These are phyloP conservation scores for Brienomyrus longianalis DNA, from an alignment of 2,113 vertebrate genomes.

Conservation along the genomic window DNA sequence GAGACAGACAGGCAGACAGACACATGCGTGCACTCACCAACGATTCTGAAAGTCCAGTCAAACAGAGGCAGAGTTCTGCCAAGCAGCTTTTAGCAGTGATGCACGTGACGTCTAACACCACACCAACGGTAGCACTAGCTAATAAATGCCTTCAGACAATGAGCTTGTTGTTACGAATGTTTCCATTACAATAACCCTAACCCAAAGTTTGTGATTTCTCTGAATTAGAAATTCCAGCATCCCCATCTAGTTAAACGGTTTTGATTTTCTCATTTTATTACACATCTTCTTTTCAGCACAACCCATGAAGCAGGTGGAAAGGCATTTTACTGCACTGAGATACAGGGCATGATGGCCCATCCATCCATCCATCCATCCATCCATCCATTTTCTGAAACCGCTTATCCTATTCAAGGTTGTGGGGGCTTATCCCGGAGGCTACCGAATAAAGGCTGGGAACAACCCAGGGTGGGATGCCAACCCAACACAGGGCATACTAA, in stretches of 20 bases:
- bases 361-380: neutral
- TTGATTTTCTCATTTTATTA: too few species aligned
- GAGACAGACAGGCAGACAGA: neutral
- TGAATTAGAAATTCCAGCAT: neutral
- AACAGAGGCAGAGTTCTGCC: neutral
- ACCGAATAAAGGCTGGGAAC: too few species aligned
- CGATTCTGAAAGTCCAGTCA: neutral
- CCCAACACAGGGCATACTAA: too few species aligned
- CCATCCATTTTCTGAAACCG: too few species aligned
- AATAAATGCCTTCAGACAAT: neutral
- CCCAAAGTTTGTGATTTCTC: neutral
- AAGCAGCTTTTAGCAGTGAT: neutral
- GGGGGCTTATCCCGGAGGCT: too few species aligned
- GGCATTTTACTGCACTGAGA: neutral
- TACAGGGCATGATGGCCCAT: neutral
- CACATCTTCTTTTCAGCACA: neutral
- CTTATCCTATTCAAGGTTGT: neutral
- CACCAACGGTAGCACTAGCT: neutral
- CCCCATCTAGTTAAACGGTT: neutral
- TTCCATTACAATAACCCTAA: neutral
- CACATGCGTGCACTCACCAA: neutral
- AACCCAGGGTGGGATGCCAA: too few species aligned
- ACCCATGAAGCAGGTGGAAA: neutral
- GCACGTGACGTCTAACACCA: neutral
- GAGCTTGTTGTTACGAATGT: neutral